These are phyloP conservation scores for Panurus biarmicus DNA, from an alignment of 2,113 vertebrate genomes.

Conservation along the genomic window DNA sequence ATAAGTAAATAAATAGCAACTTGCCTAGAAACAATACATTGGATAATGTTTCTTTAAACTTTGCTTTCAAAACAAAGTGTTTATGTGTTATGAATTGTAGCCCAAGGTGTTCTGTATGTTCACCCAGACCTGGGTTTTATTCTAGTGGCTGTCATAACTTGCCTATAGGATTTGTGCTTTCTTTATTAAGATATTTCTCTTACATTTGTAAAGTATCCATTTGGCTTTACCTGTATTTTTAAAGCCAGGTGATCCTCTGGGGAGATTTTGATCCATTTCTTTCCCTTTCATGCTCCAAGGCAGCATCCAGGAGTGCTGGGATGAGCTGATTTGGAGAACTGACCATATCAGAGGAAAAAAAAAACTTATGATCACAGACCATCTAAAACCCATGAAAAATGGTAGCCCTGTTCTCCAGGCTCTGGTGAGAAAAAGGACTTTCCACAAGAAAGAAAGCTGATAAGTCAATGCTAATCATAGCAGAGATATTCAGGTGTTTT, in stretches of 20 bases:
- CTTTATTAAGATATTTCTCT: not conserved
- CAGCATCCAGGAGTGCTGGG: not conserved
- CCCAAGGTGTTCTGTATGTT: not conserved
- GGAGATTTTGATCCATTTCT: not conserved
- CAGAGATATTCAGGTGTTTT: not conserved
- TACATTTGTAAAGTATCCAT: not conserved
- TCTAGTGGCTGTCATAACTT: not conserved
- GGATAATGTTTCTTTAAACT: not conserved
- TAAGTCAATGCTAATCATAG: not conserved
- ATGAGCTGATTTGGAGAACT: not conserved
- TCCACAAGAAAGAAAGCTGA: not conserved
- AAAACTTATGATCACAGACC: not conserved
- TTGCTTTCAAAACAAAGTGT: not conserved
- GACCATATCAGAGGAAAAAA: not conserved
- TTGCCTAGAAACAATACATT: not conserved
- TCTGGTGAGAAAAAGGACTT: not conserved
- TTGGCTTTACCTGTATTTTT: not conserved
- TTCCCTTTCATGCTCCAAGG: not conserved
- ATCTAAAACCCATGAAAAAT: not conserved
- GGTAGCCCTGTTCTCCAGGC: not conserved
- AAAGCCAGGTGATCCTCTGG: not conserved
- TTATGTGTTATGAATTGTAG: not conserved
- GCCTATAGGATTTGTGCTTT: not conserved
- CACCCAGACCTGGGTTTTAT: not conserved
- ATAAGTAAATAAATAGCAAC: not conserved